Base-by-base conservation (phyloP, 1,140 invertebrate species). In the Lethrus apterus region DNA sequence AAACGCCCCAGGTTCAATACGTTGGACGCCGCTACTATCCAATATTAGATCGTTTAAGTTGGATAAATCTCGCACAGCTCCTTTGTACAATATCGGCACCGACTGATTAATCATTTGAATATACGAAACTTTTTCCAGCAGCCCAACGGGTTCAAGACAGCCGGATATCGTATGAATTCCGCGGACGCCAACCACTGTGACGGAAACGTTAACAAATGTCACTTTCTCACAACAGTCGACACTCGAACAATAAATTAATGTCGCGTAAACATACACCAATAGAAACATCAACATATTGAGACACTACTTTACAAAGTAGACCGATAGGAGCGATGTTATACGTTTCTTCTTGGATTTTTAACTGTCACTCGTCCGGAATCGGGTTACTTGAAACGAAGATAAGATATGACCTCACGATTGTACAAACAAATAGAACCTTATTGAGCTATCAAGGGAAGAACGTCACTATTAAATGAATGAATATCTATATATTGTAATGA, bases 21-120 rank as follows among this genome's bases (percentile, higher is more conserved):
- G 54, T 19, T 46, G 41, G 18, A 65, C 57, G 20, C 48, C 51
- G 34, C 60, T 56, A 15, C 44, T 49, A n/a, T 65, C 60, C 15
- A 65, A 46, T 7, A 62, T 54, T 8, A 62, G 48, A 34, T 63
- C 60, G 5, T 56, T 49, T 19, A 65, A 36, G 14, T 61, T 55
- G 2, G 54, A 48, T 26, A 65, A 52, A 38, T 62, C 54, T 7
- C 53, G 44, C 23, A 65, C 57, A 2, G 63, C 54, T 13, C 53
- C 54, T 34, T 52, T 54, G 33, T 54, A 60, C 8, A 65, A 40
- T 13, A 57, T 46, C n/a, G 60, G 57, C 11, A 65, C 56, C 15
- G 48, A 51, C 48, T 62, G 52, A 43, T 65, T 55, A 1, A 57
- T 50, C 8, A 65, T 62, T 34, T 60, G 57, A 20, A 65, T 56